These are phyloP conservation scores for Stramonita haemastoma DNA, from an alignment of 2,888 invertebrate species.

Conservation along the genomic window DNA sequence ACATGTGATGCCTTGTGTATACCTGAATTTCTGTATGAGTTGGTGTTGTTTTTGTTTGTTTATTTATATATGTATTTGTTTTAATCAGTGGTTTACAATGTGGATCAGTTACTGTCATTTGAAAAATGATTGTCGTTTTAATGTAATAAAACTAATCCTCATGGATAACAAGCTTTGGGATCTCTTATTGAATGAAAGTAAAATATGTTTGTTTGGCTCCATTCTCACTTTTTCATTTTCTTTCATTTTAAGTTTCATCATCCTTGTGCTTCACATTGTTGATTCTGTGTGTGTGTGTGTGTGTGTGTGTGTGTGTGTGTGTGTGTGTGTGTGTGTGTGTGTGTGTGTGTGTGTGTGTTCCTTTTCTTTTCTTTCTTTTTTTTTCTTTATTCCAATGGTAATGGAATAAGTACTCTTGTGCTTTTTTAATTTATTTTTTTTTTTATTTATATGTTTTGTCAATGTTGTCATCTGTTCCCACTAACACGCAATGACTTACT, in stretches of 20 bases:
- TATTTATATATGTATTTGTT: too few species aligned
- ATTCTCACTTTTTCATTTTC: not conserved
- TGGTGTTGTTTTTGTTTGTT: too few species aligned
- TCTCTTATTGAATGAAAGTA: conserved; percentile 80
- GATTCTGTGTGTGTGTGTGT: not conserved
- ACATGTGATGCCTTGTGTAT: conserved; percentile 98
- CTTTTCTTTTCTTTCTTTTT: too few species aligned
- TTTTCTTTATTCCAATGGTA: too few species aligned
- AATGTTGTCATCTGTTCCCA: too few species aligned
- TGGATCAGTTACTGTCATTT: too few species aligned
- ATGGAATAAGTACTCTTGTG: too few species aligned
- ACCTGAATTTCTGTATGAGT: conserved; percentile 94
- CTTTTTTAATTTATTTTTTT: too few species aligned
- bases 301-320: not conserved
- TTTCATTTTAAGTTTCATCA: not conserved
- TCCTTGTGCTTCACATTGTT: not conserved
- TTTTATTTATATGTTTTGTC: too few species aligned
- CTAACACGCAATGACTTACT: too few species aligned
- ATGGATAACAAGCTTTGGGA: conserved; percentile 97
- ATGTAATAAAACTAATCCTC: conserved; percentile 96
- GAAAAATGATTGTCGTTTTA: conserved; percentile 94
- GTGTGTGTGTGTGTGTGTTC: not conserved
- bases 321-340: not conserved
- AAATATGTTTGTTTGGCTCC: not conserved
- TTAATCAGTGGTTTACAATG: too few species aligned